phyloP scores from a whole-genome alignment of 2,797 vertebrate species.

The Picus viridis region DNA sequence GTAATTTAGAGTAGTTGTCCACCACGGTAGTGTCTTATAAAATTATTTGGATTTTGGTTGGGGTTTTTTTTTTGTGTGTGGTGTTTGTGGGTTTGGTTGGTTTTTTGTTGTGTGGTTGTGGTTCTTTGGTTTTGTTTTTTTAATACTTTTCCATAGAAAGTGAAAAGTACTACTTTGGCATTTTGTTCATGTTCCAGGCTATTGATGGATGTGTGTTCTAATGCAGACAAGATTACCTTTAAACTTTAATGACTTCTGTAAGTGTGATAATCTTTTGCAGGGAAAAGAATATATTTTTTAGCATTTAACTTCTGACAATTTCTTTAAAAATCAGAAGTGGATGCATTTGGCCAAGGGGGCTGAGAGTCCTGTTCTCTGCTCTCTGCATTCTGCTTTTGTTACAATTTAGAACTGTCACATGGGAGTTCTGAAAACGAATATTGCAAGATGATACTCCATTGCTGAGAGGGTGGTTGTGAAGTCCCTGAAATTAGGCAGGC shows the following conservation, averaged over 20 bases:
- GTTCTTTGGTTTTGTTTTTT: not conserved
- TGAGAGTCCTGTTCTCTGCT: not conserved
- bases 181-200: not conserved
- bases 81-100: no score
- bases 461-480: not conserved
- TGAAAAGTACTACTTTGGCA: not conserved
- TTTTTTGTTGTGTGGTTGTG: no score
- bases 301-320: not conserved
- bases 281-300: not conserved
- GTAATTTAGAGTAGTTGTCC: not conserved
- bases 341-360: not conserved
- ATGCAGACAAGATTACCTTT: not conserved
- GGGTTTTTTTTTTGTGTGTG: no score
- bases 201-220: not conserved
- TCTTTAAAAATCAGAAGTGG: not conserved
- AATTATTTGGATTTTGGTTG: not conserved
- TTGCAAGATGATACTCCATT: not conserved
- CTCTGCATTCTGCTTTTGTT: not conserved
- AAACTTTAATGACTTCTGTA: not conserved
- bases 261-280: not conserved
- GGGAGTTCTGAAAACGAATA: not conserved
- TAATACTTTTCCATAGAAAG: not conserved
- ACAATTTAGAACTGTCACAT: not conserved
- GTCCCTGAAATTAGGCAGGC: not conserved
- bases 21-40: not conserved